Conservation (phyloP, 2,888 invertebrate genomes). For the Ochlodes sylvanus region DNA sequence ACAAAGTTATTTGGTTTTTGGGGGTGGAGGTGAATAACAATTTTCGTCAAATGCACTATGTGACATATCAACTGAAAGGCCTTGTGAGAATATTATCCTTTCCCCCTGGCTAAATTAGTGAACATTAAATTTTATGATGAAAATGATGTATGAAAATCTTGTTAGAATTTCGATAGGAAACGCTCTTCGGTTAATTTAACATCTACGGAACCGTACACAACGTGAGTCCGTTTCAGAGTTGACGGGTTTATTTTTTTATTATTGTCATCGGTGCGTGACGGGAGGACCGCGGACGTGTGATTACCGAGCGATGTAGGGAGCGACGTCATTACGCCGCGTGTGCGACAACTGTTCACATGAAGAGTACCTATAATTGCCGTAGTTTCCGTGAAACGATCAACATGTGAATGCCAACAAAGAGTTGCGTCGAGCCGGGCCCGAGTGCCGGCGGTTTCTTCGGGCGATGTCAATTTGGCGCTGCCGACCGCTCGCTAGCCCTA, state of each 20-base stretch:
- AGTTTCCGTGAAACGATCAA: conserved; percentile 52
- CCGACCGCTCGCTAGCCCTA: conserved; percentile 52
- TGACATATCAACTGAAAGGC: too few species aligned
- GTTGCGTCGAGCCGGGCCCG: conserved; percentile 36
- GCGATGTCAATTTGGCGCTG: conserved; percentile 57
- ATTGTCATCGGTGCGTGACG: conserved; percentile 74
- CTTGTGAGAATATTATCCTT: too few species aligned
- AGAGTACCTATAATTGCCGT: conserved; percentile 61
- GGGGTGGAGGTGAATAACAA: too few species aligned
- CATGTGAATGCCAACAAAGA: conserved; percentile 39
- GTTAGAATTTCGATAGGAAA: too few species aligned
- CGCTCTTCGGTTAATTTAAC: too few species aligned
- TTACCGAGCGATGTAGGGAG: conserved; percentile 57
- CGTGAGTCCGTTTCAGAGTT: too few species aligned
- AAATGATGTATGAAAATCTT: too few species aligned
- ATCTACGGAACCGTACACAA: too few species aligned
- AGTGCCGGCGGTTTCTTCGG: conserved; percentile 46
- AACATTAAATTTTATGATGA: too few species aligned
- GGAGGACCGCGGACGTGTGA: conserved; percentile 61
- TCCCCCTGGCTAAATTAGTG: too few species aligned
- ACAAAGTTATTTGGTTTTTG: too few species aligned
- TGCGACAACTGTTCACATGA: conserved; percentile 67
- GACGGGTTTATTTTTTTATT: conserved; percentile 49
- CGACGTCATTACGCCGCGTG: conserved; percentile 30
- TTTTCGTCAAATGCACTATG: too few species aligned